Conservation (phyloP, 2,797 vertebrate genomes). For the Peromyscus eremicus region DNA sequence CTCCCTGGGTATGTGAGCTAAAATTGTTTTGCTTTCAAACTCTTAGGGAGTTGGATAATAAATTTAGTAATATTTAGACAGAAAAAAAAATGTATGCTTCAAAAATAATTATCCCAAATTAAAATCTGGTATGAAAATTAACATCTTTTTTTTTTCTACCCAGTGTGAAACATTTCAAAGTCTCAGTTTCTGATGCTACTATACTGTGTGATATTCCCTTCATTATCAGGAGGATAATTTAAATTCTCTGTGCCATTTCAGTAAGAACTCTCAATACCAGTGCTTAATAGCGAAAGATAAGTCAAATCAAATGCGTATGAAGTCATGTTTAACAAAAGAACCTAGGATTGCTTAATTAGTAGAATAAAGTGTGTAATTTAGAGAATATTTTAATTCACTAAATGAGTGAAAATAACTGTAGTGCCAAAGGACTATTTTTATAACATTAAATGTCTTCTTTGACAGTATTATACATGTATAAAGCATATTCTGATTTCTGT, state of each 20-base stretch:
- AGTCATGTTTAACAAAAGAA: neutral
- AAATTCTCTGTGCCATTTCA: neutral
- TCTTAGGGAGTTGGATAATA: neutral
- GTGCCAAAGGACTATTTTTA: neutral
- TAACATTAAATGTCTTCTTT: neutral
- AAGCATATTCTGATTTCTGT: neutral
- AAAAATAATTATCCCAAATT: neutral
- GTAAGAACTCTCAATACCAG: neutral
- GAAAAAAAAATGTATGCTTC: neutral
- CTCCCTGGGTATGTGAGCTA: neutral
- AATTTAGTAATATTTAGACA: constrained; percentile 25
- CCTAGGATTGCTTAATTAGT: neutral
- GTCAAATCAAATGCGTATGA: neutral
- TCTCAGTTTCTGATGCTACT: neutral
- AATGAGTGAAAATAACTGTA: neutral
- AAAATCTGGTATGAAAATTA: constrained; percentile 22
- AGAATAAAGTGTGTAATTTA: neutral
- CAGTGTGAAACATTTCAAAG: neutral
- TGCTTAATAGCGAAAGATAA: neutral
- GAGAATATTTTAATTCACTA: neutral
- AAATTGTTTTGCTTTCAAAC: constrained; percentile 25
- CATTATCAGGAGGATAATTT: neutral
- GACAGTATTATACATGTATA: too few species aligned
- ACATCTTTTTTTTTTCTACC: neutral
- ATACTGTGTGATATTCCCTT: neutral